Conservation (phyloP, 2,797 vertebrate genomes). For the Molossus alvarezi region DNA sequence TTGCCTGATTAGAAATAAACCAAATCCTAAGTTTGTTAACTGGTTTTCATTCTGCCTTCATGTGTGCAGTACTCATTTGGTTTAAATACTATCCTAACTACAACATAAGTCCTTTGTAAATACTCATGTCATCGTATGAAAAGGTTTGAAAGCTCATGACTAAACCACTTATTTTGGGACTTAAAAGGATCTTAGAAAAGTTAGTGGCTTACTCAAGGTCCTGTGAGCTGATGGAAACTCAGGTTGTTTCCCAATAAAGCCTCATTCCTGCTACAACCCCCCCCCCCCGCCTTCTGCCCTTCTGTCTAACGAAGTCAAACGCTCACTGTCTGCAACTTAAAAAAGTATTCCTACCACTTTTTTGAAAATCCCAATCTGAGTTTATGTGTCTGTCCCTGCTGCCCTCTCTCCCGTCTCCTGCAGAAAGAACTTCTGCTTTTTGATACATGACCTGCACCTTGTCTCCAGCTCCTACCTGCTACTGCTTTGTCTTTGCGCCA, state of each 20-base stretch:
- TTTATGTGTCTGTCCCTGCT: not conserved
- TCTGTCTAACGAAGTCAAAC: not conserved
- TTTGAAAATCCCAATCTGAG: not conserved
- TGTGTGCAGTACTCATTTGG: not conserved
- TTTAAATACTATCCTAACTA: not conserved
- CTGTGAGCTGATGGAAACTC: slow-evolving; percentile 31
- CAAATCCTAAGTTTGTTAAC: not conserved
- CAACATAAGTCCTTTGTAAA: not conserved
- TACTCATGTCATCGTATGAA: not conserved
- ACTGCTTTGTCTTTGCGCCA: accelerated
- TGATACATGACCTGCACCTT: accelerated
- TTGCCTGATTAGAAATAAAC: slow-evolving; percentile 14
- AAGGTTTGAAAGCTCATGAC: not conserved
- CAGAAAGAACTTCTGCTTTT: not conserved
- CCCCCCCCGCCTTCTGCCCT: not conserved
- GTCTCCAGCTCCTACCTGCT: not conserved
- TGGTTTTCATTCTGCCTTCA: not conserved
- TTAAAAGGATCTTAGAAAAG: slow-evolving; percentile 42
- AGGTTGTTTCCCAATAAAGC: slow-evolving; percentile 69
- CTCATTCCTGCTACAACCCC: not conserved
- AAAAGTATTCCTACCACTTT: not conserved
- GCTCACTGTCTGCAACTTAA: not conserved
- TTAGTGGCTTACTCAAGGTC: not conserved
- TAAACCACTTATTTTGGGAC: not conserved
- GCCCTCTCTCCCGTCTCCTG: too few species aligned